These are phyloP conservation scores for Hippocampus abdominalis DNA, from an alignment of 2,113 vertebrate genomes.

Conservation along the genomic window DNA sequence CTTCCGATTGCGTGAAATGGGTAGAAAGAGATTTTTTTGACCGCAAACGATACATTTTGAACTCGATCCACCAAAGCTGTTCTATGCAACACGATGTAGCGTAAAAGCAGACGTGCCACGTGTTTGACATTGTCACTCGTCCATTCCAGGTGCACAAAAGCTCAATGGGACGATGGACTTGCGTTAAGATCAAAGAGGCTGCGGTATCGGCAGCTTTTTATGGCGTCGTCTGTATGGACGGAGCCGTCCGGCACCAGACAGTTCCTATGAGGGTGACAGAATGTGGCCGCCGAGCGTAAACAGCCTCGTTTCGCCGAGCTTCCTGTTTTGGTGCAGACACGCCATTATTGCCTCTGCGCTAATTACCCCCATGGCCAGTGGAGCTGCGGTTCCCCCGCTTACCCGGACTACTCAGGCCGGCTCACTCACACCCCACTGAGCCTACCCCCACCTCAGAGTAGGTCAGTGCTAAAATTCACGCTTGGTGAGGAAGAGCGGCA, in stretches of 20 bases:
- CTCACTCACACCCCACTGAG: slow-evolving; percentile 12
- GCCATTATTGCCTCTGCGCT: slow-evolving; percentile 62
- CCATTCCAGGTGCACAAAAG: slow-evolving; percentile 18
- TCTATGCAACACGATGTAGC: background rate
- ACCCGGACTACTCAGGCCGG: slow-evolving; percentile 13
- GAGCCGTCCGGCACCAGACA: slow-evolving; percentile 43
- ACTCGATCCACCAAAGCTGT: background rate
- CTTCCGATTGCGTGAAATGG: background rate
- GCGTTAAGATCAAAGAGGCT: slow-evolving; percentile 47
- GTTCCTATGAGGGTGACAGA: slow-evolving; percentile 44
- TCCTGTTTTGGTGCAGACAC: slow-evolving; percentile 61
- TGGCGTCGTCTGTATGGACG: slow-evolving; percentile 55
- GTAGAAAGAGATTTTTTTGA: background rate
- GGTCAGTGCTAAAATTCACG: slow-evolving; percentile 55
- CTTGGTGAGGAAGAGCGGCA: slow-evolving; percentile 22
- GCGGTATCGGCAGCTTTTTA: slow-evolving; percentile 53
- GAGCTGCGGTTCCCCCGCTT: slow-evolving; percentile 22
- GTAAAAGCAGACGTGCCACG: slow-evolving; percentile 10
- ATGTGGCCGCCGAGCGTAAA: slow-evolving; percentile 47
- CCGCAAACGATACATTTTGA: no score
- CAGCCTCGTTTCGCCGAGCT: slow-evolving; percentile 41
- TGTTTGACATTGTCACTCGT: slow-evolving; percentile 1
- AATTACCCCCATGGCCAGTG: slow-evolving; percentile 53
- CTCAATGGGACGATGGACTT: slow-evolving; percentile 43
- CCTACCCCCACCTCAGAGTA: slow-evolving; percentile 40